A percentile compares a stretch with the other conserved stretches of the same genome.
phyloP scores from a whole-genome alignment of 92 coral and sea anemone genomes.

The Paramuricea clavata region DNA sequence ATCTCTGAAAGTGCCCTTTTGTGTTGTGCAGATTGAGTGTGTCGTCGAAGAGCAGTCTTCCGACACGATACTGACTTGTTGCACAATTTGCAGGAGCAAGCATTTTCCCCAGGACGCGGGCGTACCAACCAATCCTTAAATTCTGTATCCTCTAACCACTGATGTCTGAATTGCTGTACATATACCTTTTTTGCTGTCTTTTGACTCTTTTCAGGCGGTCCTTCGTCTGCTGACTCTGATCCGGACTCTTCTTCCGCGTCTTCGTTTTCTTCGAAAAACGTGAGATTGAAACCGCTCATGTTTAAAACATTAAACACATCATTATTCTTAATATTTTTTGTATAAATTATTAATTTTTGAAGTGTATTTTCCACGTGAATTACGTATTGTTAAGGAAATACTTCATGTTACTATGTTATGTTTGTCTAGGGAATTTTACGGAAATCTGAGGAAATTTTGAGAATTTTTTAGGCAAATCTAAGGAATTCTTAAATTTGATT shows the following conservation, averaged over 20 bases:
- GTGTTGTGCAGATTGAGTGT: conserved; percentile 30
- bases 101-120: background rate
- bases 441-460: background rate
- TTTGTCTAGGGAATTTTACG: background rate
- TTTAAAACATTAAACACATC: background rate
- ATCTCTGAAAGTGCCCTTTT: background rate
- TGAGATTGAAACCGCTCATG: background rate
- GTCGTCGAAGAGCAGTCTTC: conserved; percentile 22
- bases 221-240: background rate
- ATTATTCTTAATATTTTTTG: background rate
- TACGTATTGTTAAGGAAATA: background rate
- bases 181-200: conserved; percentile 7
- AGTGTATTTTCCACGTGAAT: background rate
- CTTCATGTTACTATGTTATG: background rate
- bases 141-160: background rate
- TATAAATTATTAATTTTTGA: background rate
- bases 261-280: background rate
- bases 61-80: conserved; percentile 17
- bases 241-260: background rate
- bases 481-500: background rate
- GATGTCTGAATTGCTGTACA: conserved; percentile 8
- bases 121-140: conserved; percentile 18
- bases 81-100: conserved; percentile 13
- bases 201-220: conserved; percentile 11
- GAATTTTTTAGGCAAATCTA: background rate